Evolutionary conservation across 2,797 vertebrate genomes (phyloP).

Genomic region (Chaenodraco wilsoni): DNA sequence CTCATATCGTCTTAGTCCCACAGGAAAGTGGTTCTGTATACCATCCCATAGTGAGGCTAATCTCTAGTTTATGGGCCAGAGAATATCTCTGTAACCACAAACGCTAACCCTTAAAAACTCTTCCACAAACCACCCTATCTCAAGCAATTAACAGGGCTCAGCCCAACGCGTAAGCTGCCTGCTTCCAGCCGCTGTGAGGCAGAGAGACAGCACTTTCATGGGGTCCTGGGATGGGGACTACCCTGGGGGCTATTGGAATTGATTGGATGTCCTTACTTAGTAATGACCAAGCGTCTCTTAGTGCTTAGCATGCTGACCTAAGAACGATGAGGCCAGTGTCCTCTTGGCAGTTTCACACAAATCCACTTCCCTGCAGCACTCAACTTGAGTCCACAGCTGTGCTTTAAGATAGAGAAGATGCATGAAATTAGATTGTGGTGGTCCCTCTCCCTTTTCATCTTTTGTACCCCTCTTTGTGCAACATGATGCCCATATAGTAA

Average conservation of each 20-base stretch:
- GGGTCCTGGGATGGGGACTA: conserved; percentile 62
- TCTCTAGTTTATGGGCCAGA: conserved; percentile 67
- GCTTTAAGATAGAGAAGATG: conserved; percentile 48
- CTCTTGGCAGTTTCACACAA: conserved; percentile 76
- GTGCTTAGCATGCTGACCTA: conserved; percentile 74
- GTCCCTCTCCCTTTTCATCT: conserved; percentile 24
- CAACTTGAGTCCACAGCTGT: conserved; percentile 45
- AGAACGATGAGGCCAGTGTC: conserved; percentile 73
- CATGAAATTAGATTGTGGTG: conserved; percentile 61
- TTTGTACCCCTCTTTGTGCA: conserved; percentile 18
- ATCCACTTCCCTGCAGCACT: conserved; percentile 64
- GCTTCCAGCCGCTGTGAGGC: conserved; percentile 46
- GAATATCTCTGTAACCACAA: conserved; percentile 71
- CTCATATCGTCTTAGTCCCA: conserved; percentile 66
- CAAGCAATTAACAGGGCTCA: conserved; percentile 74
- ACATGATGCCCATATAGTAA: conserved; percentile 44
- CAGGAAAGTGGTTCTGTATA: conserved; percentile 65
- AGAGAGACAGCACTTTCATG: conserved; percentile 41
- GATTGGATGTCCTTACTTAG: conserved; percentile 80
- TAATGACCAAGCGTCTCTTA: conserved; percentile 65
- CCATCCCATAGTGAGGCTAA: conserved; percentile 73
- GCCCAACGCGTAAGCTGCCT: conserved; percentile 61
- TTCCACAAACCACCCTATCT: conserved; percentile 69
- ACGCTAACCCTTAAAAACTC: conserved; percentile 62
- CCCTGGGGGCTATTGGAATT: conserved; percentile 67